These are phyloP conservation scores for Clarias magur DNA, from an alignment of 2,113 vertebrate genomes.

Conservation along the genomic window DNA sequence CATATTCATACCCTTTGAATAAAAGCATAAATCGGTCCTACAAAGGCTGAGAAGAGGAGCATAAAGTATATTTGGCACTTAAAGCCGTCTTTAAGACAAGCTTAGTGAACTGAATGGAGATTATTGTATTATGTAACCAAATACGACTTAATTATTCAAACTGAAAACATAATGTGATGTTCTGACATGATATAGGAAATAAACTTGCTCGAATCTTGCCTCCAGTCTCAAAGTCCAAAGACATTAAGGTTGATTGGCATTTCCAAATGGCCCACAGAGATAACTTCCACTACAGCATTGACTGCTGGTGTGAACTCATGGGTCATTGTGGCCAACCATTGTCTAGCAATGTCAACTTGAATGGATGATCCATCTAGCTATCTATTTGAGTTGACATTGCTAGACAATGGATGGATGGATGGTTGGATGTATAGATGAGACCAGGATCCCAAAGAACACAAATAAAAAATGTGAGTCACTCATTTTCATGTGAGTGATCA, in stretches of 20 bases:
- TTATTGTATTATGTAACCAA: constrained; percentile 2
- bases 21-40: constrained; percentile 57
- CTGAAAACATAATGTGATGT: not conserved
- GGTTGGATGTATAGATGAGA: no score
- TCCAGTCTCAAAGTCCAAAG: no score
- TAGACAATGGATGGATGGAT: no score
- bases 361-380: no score
- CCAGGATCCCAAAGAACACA: not conserved
- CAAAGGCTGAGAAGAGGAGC: constrained; percentile 45
- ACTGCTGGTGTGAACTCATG: no score
- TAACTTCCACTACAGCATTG: no score
- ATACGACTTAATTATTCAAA: not conserved
- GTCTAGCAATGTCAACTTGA: no score
- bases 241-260: no score
- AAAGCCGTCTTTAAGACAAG: constrained; percentile 58
- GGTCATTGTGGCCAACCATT: no score
- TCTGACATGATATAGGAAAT: constrained; percentile 44
- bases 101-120: constrained; percentile 60
- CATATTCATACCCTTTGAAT: constrained; percentile 60
- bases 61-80: constrained; percentile 64
- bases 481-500: not conserved
- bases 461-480: not conserved
- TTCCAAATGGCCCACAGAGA: no score
- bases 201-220: no score
- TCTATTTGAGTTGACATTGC: no score